Conservation (phyloP, 2,797 vertebrate genomes). For the Hemibagrus guttatus region DNA sequence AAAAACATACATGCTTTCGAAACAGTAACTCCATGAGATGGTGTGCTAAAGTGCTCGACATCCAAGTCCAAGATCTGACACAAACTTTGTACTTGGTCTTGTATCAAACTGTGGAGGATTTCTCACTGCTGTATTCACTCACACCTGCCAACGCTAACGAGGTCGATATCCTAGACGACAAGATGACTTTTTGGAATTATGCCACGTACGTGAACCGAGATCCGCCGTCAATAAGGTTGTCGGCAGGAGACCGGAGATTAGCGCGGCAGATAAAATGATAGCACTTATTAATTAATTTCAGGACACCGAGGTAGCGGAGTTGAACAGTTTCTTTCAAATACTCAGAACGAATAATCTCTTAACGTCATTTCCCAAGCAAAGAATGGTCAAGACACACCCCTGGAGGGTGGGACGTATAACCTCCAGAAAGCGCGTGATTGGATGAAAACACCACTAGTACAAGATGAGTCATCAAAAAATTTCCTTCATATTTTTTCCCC, state of each 20-base stretch:
- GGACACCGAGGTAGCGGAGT: not conserved
- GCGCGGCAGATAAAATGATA: not conserved
- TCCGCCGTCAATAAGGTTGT: not conserved
- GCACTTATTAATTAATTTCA: not conserved
- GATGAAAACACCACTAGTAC: not conserved
- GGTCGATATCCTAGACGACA: not conserved
- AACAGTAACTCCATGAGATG: not conserved
- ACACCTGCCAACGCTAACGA: not conserved
- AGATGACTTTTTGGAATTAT: not conserved
- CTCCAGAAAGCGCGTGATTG: not conserved
- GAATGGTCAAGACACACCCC: not conserved
- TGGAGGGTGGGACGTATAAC: not conserved
- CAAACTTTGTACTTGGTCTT: too few relatives aligned
- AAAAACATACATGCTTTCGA: too few relatives aligned
- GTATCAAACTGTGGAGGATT: not conserved
- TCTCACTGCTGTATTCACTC: not conserved
- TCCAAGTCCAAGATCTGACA: not conserved
- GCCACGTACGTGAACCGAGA: not conserved
- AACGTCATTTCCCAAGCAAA: too few relatives aligned
- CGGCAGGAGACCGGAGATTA: not conserved
- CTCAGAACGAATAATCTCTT: not conserved
- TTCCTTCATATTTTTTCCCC: not conserved
- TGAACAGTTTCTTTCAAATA: not conserved
- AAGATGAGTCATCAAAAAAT: constrained; percentile 17
- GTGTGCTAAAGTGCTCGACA: not conserved